These are phyloP conservation scores for Caradrina kadenii DNA, from an alignment of 2,888 invertebrate species.

Conservation along the genomic window DNA sequence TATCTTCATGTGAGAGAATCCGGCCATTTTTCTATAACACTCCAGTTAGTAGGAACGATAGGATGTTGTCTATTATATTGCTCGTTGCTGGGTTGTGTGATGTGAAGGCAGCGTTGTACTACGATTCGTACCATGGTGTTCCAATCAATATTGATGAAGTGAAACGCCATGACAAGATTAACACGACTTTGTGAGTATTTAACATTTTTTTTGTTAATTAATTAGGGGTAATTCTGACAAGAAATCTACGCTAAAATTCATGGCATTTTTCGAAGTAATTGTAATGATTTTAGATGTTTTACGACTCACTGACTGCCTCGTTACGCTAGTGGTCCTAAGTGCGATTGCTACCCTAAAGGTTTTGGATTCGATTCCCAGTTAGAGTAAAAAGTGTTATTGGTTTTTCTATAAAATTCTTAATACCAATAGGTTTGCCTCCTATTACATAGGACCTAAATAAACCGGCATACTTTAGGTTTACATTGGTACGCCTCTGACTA, in stretches of 20 bases:
- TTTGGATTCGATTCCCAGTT: no score
- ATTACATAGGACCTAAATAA: no score
- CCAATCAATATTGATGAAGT: conserved; percentile 67
- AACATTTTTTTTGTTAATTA: not conserved
- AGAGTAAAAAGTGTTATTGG: no score
- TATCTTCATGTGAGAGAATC: not conserved
- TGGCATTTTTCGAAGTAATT: not conserved
- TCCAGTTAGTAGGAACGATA: conserved; percentile 7
- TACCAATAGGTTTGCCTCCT: no score
- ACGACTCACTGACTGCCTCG: no score
- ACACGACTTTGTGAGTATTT: conserved; percentile 77
- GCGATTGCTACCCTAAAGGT: no score
- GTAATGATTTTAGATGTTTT: no score
- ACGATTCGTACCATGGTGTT: conserved; percentile 73
- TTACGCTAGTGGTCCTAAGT: no score
- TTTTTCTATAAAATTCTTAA: no score
- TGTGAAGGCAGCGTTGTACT: conserved; percentile 61
- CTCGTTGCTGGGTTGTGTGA: conserved; percentile 53
- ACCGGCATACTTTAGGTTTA: no score
- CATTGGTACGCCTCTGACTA: no score
- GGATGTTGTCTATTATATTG: conserved; percentile 55
- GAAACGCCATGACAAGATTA: conserved; percentile 69
- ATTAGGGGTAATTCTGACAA: no score
- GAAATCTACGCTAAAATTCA: not conserved
- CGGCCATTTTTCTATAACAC: not conserved